A percentile compares a stretch with the other conserved stretches of the same genome.
These are phyloP conservation scores for Campaea margaritaria DNA, from an alignment of 2,888 invertebrate genomes.

Conservation along the genomic window DNA sequence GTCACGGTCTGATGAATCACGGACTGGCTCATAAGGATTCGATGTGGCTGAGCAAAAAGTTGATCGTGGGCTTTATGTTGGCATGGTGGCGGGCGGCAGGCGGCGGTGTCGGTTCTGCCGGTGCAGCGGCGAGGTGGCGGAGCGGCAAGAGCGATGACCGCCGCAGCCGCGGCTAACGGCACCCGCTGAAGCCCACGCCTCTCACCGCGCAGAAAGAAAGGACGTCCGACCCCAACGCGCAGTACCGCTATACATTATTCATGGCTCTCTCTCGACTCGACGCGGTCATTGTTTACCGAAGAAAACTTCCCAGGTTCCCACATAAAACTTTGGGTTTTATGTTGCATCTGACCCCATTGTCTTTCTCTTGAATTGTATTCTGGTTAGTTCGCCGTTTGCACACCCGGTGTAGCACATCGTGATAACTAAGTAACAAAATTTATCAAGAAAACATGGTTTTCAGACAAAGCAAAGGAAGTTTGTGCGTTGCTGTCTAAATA, in stretches of 20 bases:
- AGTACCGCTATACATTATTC: constrained; percentile 30
- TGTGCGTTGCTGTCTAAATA: constrained; percentile 14
- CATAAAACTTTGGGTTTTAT: too few species aligned
- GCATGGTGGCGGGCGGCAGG: constrained; percentile 40
- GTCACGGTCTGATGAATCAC: constrained; percentile 41
- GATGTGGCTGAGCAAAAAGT: constrained; percentile 28
- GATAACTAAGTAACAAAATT: constrained; percentile 1
- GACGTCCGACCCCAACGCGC: constrained; percentile 39
- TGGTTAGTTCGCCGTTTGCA: too few species aligned
- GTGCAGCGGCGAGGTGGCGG: constrained; percentile 55
- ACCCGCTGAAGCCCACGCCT: constrained; percentile 60
- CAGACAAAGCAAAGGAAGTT: constrained; percentile 1
- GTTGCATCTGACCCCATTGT: too few species aligned
- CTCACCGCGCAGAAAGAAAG: constrained; percentile 52
- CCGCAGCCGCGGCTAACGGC: constrained; percentile 64
- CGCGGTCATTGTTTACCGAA: neutral
- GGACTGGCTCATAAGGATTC: constrained; percentile 24
- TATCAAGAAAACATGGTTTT: constrained; percentile 3
- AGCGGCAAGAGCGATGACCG: constrained; percentile 79
- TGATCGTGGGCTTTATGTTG: constrained; percentile 4
- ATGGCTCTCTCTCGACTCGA: constrained; percentile 1
- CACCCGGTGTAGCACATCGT: too few species aligned
- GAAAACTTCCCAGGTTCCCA: neutral
- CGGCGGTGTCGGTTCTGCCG: constrained; percentile 34
- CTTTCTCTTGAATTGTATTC: too few species aligned